phyloP scores from a whole-genome alignment of 2,113 vertebrate species.

The Regulus satrapa region DNA sequence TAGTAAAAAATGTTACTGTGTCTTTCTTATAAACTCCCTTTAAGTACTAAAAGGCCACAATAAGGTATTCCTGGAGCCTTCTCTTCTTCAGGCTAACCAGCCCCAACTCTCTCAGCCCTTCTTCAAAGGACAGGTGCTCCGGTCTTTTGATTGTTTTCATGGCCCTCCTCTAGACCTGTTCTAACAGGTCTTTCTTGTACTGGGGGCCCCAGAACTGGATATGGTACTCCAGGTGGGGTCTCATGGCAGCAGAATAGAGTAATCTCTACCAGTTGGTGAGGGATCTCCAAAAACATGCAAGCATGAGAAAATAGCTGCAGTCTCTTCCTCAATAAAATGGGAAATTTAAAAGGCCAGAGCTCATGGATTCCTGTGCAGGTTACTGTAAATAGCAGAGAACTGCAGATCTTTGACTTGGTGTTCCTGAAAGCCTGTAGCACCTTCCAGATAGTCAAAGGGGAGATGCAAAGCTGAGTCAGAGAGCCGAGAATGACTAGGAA shows the following conservation, averaged over 20 bases:
- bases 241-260: neutral
- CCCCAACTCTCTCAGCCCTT: neutral
- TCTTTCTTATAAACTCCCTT: neutral
- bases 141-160: neutral
- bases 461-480: neutral
- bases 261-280: neutral
- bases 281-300: neutral
- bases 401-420: neutral
- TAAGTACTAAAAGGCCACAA: neutral
- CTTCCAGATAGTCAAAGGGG: neutral
- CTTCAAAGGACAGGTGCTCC: neutral
- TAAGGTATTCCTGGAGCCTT: neutral
- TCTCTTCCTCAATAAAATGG: neutral
- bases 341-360: neutral
- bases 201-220: neutral
- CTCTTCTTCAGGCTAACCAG: neutral
- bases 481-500: neutral
- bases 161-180: neutral
- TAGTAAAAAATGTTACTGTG: neutral
- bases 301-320: neutral
- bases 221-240: neutral
- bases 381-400: neutral
- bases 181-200: neutral
- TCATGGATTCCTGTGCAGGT: neutral
- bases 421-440: neutral